Conservation (phyloP, 2,113 vertebrate genomes). For the Hepsetus odoe region DNA sequence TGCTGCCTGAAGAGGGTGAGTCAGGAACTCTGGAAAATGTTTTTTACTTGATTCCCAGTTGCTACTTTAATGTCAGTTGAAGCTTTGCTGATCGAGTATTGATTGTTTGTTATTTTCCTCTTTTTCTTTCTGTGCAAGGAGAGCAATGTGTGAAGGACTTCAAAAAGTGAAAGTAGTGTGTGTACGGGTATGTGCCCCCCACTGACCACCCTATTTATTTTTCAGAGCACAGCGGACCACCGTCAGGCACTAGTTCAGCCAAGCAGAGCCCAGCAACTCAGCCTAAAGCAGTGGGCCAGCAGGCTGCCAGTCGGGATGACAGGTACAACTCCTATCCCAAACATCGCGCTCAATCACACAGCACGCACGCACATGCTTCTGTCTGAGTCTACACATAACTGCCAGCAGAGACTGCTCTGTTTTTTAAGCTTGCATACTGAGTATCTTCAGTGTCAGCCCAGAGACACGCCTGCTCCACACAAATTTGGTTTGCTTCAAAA, state of each 20-base stretch:
- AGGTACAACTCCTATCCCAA: slow-evolving; percentile 49
- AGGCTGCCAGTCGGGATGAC: slow-evolving; percentile 74
- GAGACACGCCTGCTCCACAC: no score
- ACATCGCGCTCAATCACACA: slow-evolving; percentile 1
- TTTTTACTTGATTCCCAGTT: neutral
- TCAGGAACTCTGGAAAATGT: slow-evolving; percentile 7
- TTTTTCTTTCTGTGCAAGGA: neutral
- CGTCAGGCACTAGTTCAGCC: slow-evolving; percentile 91
- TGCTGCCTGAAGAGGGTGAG: slow-evolving; percentile 92
- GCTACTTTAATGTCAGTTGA: neutral
- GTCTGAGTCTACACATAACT: neutral
- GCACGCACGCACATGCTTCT: neutral
- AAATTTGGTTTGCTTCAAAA: no score
- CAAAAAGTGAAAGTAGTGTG: neutral
- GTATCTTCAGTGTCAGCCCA: no score
- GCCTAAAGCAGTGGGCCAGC: slow-evolving; percentile 82
- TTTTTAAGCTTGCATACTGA: no score
- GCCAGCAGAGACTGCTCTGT: no score
- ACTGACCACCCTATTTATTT: slow-evolving; percentile 48
- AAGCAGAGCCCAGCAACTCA: slow-evolving; percentile 90
- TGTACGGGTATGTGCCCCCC: neutral
- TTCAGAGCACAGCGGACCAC: slow-evolving; percentile 86
- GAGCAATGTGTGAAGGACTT: neutral
- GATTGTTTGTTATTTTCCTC: neutral
- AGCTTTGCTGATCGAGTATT: neutral